Percentiles rank a stretch among this genome's conserved stretches.
Conservation (phyloP, 2,113 vertebrate genomes). For the Nyctereutes procyonoides region DNA sequence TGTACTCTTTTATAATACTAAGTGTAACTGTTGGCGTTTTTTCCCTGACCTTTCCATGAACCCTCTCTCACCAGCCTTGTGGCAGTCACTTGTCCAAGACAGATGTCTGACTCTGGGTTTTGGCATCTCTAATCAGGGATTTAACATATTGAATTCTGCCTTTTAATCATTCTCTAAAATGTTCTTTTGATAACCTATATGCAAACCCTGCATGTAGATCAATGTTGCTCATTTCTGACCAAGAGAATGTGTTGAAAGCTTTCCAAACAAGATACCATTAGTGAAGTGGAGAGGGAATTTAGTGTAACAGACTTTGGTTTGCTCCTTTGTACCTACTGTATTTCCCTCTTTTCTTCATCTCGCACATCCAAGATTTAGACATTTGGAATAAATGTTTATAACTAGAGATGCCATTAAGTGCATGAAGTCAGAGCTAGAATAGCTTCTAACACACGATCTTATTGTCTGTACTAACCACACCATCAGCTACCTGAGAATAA, state of each 20-base stretch:
- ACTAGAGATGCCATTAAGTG: conserved; percentile 14
- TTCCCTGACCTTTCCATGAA: conserved; percentile 52
- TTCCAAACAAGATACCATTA: conserved; percentile 42
- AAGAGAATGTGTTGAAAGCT: conserved; percentile 40
- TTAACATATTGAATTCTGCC: conserved; percentile 38
- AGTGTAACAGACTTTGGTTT: conserved; percentile 13
- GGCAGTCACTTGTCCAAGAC: conserved; percentile 25
- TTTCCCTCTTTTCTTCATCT: conserved; percentile 50
- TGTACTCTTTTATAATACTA: conserved; percentile 35
- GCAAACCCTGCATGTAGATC: conserved; percentile 16
- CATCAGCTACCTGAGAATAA: conserved; percentile 21
- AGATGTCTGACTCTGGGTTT: neutral
- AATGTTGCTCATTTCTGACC: conserved; percentile 56
- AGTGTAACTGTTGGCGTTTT: conserved; percentile 26
- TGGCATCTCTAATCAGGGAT: neutral
- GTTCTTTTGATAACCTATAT: conserved; percentile 64
- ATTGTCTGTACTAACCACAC: neutral
- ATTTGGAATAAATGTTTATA: conserved; percentile 54
- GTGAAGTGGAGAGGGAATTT: conserved; percentile 7
- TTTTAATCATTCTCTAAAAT: conserved; percentile 9
- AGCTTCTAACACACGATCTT: neutral
- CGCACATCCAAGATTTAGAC: neutral
- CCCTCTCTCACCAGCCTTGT: conserved; percentile 1
- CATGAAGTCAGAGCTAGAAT: conserved; percentile 13
- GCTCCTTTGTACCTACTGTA: neutral